Base-by-base conservation (phyloP, 2,888 invertebrate genomes). In the Brachypalpus laphriformis region DNA sequence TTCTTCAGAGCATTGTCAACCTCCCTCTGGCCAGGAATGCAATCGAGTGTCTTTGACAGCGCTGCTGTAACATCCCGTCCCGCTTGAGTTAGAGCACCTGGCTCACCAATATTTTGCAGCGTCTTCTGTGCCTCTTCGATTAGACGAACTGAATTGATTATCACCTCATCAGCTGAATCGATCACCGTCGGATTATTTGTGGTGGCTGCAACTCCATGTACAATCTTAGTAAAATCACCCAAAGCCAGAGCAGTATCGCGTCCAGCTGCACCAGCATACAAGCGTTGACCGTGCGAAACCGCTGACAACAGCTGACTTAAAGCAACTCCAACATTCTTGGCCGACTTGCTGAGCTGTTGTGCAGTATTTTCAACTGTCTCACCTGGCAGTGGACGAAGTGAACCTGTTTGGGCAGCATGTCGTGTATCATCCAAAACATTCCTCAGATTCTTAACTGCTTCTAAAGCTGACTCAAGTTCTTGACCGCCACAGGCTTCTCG, bases 11-110 rank as follows among this genome's bases (percentile, higher is more conserved):
- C 97, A 18, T 95, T 94, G 90, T 99, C 98, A n/a, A 99, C 96
- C 90, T 98, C 98, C 68, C 96, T 95, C 91, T 98, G 98, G 0
- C 98, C 98, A 0, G 99, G 98, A 49, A 99, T 94, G 86, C 97
- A 97, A 87, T 96, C 96, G 66, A 98, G 94, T 0, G 94, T 93
- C 45, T 93, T 93, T 6, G 94, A 93, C 7, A 94, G 89, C 2
- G 96, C 94, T 91, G 94, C 90, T 0, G 93, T 91, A 0, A 97
- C 95, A 86, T 95, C 95, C 88, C 95, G 95, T 1, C 96, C 96
- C 0, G 97, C 95, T 87, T 94, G 94, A 11, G 95, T 95, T 47
- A 98, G 93, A 0, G 89, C 89, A 37, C 89, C 89, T 0, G 90
- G 89, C 82, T 91, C 91, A 6, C 90, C 90, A 45, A 89, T 78